Conservation (phyloP, 1,140 invertebrate species). For the Ostrea denselamellosa region DNA sequence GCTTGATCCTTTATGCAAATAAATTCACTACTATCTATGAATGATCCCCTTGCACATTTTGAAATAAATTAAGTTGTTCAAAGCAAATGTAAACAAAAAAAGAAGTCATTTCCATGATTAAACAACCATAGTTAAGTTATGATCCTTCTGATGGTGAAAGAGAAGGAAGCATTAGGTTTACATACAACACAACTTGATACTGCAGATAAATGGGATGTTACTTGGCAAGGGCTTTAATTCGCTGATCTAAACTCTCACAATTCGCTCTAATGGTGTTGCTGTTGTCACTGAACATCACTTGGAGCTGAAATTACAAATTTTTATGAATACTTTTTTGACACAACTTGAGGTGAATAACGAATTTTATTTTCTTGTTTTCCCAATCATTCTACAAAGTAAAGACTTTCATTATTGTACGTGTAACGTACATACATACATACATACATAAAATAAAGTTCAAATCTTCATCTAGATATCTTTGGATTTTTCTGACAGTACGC, state of each 20-base stretch:
- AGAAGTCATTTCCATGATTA: not conserved
- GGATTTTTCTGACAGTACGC: too few species aligned
- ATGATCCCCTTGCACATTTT: not conserved
- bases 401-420: too few species aligned
- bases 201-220: not conserved
- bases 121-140: not conserved
- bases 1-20: not conserved
- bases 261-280: constrained; percentile 80
- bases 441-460: too few species aligned
- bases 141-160: not conserved
- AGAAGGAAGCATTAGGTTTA: not conserved
- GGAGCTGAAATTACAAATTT: constrained; percentile 64
- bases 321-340: too few species aligned
- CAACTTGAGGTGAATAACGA: too few species aligned
- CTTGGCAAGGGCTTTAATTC: constrained; percentile 83
- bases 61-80: not conserved
- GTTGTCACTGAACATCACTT: constrained; percentile 69
- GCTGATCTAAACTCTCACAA: constrained; percentile 86
- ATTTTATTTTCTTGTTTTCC: too few species aligned
- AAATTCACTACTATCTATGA: not conserved
- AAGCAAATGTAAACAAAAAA: not conserved
- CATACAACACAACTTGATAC: not conserved
- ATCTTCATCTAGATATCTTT: too few species aligned
- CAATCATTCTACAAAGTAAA: too few species aligned
- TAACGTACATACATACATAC: too few species aligned